These are phyloP conservation scores for Papilio elwesi DNA, from an alignment of 2,888 invertebrate species.

Conservation along the genomic window DNA sequence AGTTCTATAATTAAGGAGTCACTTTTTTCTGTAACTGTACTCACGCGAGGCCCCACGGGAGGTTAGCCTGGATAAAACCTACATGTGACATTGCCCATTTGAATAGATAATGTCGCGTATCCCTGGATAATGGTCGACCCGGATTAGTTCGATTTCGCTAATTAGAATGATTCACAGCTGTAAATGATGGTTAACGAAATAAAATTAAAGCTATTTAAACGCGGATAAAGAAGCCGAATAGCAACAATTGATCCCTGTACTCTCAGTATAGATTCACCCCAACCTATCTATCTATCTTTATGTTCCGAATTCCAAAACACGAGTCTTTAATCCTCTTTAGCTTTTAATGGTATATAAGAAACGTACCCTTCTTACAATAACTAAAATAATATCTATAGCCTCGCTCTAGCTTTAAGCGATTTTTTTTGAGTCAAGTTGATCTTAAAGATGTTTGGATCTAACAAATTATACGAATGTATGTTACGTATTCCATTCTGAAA, in stretches of 20 bases:
- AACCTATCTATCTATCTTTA: too few relatives aligned
- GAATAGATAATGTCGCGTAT: slow-evolving; percentile 58
- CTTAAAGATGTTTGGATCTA: too few relatives aligned
- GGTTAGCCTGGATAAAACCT: slow-evolving; percentile 45
- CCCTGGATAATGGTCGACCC: slow-evolving; percentile 57
- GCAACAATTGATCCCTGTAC: not conserved
- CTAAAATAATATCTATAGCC: too few relatives aligned
- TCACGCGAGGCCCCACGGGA: slow-evolving; percentile 19
- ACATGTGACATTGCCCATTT: slow-evolving; percentile 55
- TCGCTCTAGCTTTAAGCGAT: not conserved
- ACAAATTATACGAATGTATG: too few relatives aligned
- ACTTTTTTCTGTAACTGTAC: slow-evolving; percentile 33
- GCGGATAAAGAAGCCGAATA: not conserved
- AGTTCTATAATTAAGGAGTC: slow-evolving; percentile 7
- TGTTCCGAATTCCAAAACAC: too few relatives aligned
- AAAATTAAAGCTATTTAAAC: slow-evolving; percentile 2
- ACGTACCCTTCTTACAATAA: too few relatives aligned
- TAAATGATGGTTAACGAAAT: slow-evolving; percentile 44
- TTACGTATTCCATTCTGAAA: too few relatives aligned
- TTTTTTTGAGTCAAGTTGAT: not conserved
- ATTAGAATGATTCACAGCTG: slow-evolving; percentile 56
- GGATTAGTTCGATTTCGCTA: slow-evolving; percentile 53
- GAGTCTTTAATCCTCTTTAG: too few relatives aligned
- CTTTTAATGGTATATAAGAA: too few relatives aligned
- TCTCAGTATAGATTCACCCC: not conserved